Evolutionary conservation across 64 coral and sea anemone genomes (phyloP), one percentile per base, ranked within the genome.

Genomic region (Actinia tenebrosa): DNA sequence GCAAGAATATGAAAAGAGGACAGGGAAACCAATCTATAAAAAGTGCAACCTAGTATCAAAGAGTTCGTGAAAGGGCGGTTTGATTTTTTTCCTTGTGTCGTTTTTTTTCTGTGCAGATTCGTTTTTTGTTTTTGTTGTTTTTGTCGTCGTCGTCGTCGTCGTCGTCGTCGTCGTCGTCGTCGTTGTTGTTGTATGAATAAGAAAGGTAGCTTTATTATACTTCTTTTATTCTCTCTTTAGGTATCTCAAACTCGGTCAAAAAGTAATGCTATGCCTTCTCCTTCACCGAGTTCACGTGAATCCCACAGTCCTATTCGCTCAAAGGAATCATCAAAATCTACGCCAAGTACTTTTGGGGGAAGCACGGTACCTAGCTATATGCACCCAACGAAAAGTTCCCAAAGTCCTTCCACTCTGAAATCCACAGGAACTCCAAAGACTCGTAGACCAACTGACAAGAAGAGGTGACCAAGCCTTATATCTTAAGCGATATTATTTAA

Each of bases 311-410:
- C 90, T 7, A 83, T 79, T n/a, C 80, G 86, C 30, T 60, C 89
- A 16, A 84, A 71, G 25, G 77, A 87, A 42, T 81, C 86, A n/a
- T 44, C 90, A 5, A 86, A 56, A 60, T n/a, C 19, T 13, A 71
- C 66, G 22, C 52, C 90, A 20, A 55, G 75, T 15, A 83, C 77
- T 68, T 46, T 20, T 46, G 66, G 66, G 66, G 66, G 66, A 71
- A 59, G 50, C 61, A 46, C 86, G 17, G 86, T 88, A 7, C 87
- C 92, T 82, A 85, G 88, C 84, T 93, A 89, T 47, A 87, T 93
- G 92, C 88, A 93, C 22, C 88, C 92, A 54, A 89, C 92, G 42
- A 84, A 55, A 63, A 93, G 92, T 20, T 93, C 92, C 44, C 56
- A 44, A 30, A 83, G 80, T 22, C 85, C 84, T 15, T 52, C 87